These are phyloP conservation scores for Aphaenogaster ashmeadi DNA, from an alignment of 1,140 invertebrate genomes.

Conservation along the genomic window DNA sequence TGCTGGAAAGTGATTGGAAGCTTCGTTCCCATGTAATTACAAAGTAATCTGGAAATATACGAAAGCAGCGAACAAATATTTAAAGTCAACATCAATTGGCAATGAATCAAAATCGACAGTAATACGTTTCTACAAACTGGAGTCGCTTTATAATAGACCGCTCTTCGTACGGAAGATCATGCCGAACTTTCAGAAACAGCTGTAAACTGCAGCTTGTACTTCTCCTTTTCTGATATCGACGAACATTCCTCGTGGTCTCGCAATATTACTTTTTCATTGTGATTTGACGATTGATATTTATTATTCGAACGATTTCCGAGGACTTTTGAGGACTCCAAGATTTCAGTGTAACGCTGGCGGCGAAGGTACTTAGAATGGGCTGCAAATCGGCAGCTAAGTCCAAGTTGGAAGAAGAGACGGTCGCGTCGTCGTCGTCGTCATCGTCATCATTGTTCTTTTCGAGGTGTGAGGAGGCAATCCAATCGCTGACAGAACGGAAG, in stretches of 20 bases:
- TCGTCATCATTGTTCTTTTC: conserved; percentile 67
- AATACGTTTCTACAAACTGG: not conserved
- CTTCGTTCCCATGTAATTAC: conserved; percentile 9
- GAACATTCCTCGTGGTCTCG: not conserved
- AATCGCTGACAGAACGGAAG: conserved; percentile 17
- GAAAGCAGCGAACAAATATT: not conserved
- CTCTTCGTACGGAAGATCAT: not conserved
- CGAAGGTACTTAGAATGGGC: conserved; percentile 82
- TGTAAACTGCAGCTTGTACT: not conserved
- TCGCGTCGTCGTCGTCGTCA: conserved; percentile 69
- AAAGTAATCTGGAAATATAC: not conserved
- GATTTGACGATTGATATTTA: not conserved
- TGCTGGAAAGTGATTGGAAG: not conserved
- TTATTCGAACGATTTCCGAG: not conserved
- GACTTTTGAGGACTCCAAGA: not conserved
- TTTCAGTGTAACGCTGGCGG: conserved; percentile 11
- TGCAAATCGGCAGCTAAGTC: conserved; percentile 81
- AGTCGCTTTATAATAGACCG: not conserved
- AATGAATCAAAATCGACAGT: conserved; percentile 20
- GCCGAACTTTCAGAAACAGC: not conserved
- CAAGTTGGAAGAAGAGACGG: conserved; percentile 78
- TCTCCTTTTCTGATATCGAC: not conserved
- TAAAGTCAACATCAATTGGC: not conserved
- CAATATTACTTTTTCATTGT: not conserved
- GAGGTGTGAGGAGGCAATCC: conserved; percentile 36